Evolutionary conservation across 64 coral and sea anemone species (phyloP).

Genomic region (Montipora sp.): DNA sequence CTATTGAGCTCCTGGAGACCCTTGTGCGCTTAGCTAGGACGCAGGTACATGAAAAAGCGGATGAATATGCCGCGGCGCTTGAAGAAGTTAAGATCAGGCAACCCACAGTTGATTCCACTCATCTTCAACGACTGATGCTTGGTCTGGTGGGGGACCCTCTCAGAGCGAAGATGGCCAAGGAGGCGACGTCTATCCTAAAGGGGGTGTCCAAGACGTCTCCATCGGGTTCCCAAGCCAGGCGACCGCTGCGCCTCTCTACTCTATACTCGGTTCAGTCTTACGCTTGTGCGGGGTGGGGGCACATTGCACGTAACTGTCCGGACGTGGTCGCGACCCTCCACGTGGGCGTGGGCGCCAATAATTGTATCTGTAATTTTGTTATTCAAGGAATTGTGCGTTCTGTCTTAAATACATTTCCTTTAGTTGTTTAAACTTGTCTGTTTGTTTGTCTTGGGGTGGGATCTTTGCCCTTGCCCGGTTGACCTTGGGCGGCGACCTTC

Average conservation of each 20-base stretch:
- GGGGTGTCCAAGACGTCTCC: not conserved
- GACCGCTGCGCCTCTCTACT: not conserved
- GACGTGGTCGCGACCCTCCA: not conserved
- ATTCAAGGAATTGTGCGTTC: not conserved
- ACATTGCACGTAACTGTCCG: not conserved
- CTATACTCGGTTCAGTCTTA: not conserved
- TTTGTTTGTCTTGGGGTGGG: not conserved
- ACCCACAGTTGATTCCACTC: not conserved
- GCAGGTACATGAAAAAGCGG: not conserved
- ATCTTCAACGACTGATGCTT: not conserved
- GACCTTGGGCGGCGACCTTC: not conserved
- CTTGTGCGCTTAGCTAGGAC: constrained; percentile 8
- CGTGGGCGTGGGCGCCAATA: constrained; percentile 1
- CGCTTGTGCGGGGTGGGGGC: not conserved
- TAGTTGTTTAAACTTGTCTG: not conserved
- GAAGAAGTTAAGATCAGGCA: not conserved
- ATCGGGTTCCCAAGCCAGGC: not conserved
- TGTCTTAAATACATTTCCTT: constrained; percentile 9
- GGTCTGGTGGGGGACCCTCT: not conserved
- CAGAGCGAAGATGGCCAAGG: not conserved
- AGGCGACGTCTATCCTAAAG: not conserved
- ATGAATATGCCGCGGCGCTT: not conserved
- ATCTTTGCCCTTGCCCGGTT: not conserved
- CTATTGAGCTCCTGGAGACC: constrained; percentile 24
- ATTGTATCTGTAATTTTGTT: not conserved